phyloP scores from a whole-genome alignment of 64 coral and sea anemone species.

The Astreopora myriophthalma region DNA sequence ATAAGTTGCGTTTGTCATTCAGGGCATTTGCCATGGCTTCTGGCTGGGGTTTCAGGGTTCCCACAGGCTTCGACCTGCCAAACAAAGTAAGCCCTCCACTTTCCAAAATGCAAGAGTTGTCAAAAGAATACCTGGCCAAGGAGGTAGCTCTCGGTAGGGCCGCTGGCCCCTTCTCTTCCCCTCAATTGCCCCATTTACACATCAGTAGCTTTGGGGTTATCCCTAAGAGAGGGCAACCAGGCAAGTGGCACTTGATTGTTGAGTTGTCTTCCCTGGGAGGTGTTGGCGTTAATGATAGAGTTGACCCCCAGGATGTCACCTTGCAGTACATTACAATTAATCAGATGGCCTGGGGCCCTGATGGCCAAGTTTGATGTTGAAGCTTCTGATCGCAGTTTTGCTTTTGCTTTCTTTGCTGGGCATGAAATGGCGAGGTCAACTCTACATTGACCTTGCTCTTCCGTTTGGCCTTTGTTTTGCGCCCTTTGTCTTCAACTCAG shows the following conservation, averaged over 20 bases:
- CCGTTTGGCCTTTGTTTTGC: not conserved
- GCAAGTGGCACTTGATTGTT: not conserved
- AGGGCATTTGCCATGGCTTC: no score
- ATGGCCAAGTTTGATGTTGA: constrained; percentile 1
- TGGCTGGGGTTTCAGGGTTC: no score
- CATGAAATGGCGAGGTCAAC: not conserved
- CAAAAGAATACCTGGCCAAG: no score
- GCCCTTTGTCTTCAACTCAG: not conserved
- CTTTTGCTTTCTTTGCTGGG: not conserved
- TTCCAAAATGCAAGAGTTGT: no score
- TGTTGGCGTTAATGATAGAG: not conserved
- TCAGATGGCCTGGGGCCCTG: not conserved
- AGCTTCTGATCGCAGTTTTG: not conserved
- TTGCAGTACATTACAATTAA: not conserved
- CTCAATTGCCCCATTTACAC: not conserved
- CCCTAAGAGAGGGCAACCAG: not conserved
- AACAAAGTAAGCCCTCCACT: no score
- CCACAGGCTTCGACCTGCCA: no score
- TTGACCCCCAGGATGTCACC: not conserved
- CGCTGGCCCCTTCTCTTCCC: not conserved
- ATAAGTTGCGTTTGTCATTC: no score
- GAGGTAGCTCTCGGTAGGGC: no score
- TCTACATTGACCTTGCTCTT: not conserved
- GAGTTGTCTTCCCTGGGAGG: not conserved
- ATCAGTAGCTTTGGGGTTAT: not conserved